Percentiles rank a stretch among this genome's conserved stretches.
These are phyloP conservation scores for Arenicola marina DNA, from an alignment of 2,888 invertebrate species.

Conservation along the genomic window DNA sequence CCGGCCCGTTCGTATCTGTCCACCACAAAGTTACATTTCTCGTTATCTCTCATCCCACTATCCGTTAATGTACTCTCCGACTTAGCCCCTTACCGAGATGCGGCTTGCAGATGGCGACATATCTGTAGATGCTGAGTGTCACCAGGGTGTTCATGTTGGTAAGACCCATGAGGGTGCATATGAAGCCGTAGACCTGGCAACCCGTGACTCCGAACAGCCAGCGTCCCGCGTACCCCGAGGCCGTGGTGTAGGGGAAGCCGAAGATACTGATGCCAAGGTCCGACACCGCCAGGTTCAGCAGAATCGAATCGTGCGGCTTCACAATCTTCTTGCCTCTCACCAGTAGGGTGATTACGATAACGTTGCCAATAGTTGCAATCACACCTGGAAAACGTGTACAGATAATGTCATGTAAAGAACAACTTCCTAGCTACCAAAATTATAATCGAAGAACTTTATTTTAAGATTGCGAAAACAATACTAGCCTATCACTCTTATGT, in stretches of 20 bases:
- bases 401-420: too few species aligned
- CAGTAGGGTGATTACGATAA: conserved; percentile 14
- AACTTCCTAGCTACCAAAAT: too few species aligned
- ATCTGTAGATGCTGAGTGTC: conserved; percentile 33
- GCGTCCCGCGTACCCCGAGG: conserved; percentile 22
- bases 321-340: conserved; percentile 12
- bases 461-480: too few species aligned
- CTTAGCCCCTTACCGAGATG: too few species aligned
- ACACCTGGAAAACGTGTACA: conserved; percentile 21
- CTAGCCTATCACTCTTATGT: too few species aligned
- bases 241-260: conserved; percentile 31
- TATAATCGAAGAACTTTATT: too few species aligned
- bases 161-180: conserved; percentile 31
- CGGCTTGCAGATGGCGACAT: conserved; percentile 34
- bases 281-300: conserved; percentile 34
- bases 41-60: too few species aligned
- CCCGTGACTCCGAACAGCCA: conserved; percentile 36
- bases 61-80: too few species aligned
- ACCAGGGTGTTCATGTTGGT: conserved; percentile 33
- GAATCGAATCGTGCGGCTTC: conserved; percentile 27
- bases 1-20: too few species aligned
- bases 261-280: conserved; percentile 33
- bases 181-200: conserved; percentile 32
- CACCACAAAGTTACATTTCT: too few species aligned
- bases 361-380: conserved; percentile 18